phyloP scores from a whole-genome alignment of 2,113 vertebrate genomes.

The Cavia aperea region DNA sequence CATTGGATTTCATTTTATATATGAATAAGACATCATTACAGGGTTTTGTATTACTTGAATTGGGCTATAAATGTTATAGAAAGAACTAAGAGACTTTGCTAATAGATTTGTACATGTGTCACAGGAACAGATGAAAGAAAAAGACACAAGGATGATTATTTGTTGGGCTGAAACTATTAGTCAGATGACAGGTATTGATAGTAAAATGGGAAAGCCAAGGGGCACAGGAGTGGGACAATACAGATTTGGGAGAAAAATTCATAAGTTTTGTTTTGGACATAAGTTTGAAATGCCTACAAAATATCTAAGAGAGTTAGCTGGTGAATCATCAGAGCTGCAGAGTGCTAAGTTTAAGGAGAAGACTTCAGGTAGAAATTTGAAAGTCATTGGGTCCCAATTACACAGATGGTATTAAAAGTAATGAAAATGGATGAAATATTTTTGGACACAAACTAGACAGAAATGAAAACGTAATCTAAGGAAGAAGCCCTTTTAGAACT shows the following conservation, averaged over 20 bases:
- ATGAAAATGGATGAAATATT: neutral
- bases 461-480: neutral
- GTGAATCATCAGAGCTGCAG: neutral
- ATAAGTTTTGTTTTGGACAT: neutral
- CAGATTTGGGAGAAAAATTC: neutral
- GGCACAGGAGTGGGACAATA: neutral
- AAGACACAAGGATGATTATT: neutral
- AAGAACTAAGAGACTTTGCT: neutral
- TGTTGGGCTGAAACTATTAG: neutral
- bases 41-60: neutral
- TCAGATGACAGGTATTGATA: neutral
- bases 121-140: neutral
- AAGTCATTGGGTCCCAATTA: neutral
- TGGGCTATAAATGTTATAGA: neutral
- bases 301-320: neutral
- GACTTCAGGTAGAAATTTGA: neutral
- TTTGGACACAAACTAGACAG: neutral
- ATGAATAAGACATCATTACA: neutral
- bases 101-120: neutral
- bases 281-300: neutral
- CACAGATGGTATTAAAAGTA: neutral
- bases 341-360: neutral
- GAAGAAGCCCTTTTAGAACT: neutral
- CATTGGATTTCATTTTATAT: neutral
- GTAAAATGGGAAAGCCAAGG: neutral